Base-by-base conservation (phyloP, 2,797 vertebrate species). In the Petrocephalus schoutedeni region DNA sequence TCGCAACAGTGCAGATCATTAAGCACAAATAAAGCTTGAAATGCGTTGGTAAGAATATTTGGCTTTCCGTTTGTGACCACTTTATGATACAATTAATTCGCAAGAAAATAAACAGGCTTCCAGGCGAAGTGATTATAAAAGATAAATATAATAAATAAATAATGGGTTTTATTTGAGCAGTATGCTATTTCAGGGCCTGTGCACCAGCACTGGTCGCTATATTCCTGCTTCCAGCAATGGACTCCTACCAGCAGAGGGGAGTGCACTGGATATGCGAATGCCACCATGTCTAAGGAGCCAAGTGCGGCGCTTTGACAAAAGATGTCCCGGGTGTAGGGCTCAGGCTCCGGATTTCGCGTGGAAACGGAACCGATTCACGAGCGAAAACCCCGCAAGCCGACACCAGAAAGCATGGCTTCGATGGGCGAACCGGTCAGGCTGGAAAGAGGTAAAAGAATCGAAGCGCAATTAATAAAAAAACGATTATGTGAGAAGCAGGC, bases 371-470 rank as follows among this genome's bases (percentile, higher is more conserved):
- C 36, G 32, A 45, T 71, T 71, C 28, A 71, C 64, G 64, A 71
- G 12, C 28, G 28, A 36, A 71, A 32, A 45, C 14, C 57, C 51
- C 58, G 58, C 54, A 19, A 59, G 58, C 45, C 36, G 23, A 14
- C 21, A 67, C 57, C 16, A 54, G 58, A 53, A 59, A 59, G 91
- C 93, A 99, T 99, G 98, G 98, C 98, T 93, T 97, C 97, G 87
- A 92, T 98, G 64, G 97, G 97, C 0, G 98, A 99, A 85, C 96
- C 98, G 14, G 97, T 99, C 61, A 95, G 97, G 83, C 89, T 99
- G 95, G 98, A 99, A 94, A 94, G 98, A 96, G 98, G 98, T 98
- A 94, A 96, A 45, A 45, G 4, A 19, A 84, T 54, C 23, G 21
- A 85, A 57, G 58, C 12, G 82, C 45, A 12, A 85, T 85, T 85